Base-by-base conservation (phyloP, 2,797 vertebrate species). In the Acropternis orthonyx region DNA sequence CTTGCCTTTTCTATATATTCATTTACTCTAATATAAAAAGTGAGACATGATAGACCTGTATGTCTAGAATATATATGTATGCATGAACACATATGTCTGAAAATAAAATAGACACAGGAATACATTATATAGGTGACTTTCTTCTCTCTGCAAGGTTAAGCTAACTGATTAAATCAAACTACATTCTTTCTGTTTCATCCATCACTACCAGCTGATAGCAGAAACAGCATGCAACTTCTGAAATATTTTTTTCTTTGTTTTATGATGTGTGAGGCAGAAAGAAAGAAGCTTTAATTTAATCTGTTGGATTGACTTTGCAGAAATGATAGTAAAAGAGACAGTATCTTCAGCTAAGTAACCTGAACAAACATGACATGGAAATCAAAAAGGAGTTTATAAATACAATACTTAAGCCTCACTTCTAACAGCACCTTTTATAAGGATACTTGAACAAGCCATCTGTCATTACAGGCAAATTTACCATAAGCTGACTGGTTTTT, bases 241-340 rank as follows among this genome's bases (percentile, higher is more conserved):
- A 88, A 92, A 71, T 71, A 22, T 78, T 91, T 48, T 63, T 77
- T 77, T 56, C n/a, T 68, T 82, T 41, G 20, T 84, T 93, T 94
- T 94, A 78, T 92, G 67, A 79, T 92, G 63, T 95, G 77, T 79
- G 55, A 96, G 88, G 41, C 30, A 87, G 91, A 81, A 88, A 61
- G 85, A 88, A 95, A 84, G 44, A 55, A 92, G 62, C 51, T 92
- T 89, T 93, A 87, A 93, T 84, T 89, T 94, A 90, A 95, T 95
- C 58, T 85, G 19, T 82, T 87, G 62, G 75, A 95, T 74, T 93
- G 85, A 76, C 66, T 93, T 94, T 87, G 79, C 71, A 93, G 81
- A 74, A 41, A 83, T 58, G 43, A 82, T 43, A 83, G 68, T 76
- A 94, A 79, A 63, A 84, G 75, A 68, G 82, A 15, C 30, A 73